Conservation (phyloP, 2,113 vertebrate species). For the Austrofundulus limnaeus region DNA sequence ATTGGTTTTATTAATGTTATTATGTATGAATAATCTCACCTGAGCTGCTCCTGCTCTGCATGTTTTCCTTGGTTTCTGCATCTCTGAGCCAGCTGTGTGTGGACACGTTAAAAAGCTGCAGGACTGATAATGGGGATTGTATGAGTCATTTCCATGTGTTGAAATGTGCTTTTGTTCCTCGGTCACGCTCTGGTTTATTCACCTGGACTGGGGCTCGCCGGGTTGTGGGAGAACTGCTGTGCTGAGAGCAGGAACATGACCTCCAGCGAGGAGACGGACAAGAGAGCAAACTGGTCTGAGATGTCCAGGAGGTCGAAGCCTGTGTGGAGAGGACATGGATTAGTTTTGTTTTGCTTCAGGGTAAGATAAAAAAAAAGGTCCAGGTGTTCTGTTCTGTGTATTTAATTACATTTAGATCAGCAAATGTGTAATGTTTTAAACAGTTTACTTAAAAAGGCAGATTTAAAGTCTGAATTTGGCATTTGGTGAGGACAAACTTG, state of each 20-base stretch:
- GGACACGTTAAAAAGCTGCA: constrained; percentile 65
- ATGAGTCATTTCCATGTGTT: not conserved
- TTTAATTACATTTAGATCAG: no score
- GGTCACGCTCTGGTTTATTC: constrained; percentile 3
- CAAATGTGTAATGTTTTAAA: no score
- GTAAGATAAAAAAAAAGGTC: no score
- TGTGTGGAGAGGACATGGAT: constrained; percentile 52
- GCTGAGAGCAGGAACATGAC: constrained; percentile 88
- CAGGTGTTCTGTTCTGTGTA: no score
- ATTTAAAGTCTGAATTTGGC: no score
- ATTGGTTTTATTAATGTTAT: not conserved
- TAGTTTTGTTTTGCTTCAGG: not conserved
- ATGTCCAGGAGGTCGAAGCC: constrained; percentile 89
- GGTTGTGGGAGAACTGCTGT: constrained; percentile 86
- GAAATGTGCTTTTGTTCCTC: not conserved
- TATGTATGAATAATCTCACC: constrained; percentile 31
- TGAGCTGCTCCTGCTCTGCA: constrained; percentile 60
- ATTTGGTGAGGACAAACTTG: no score
- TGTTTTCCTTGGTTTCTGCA: constrained; percentile 60
- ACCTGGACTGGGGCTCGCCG: constrained; percentile 80
- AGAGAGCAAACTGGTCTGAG: constrained; percentile 86
- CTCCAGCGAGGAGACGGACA: constrained; percentile 88
- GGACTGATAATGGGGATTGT: constrained; percentile 42
- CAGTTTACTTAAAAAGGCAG: no score
- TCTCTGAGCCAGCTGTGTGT: constrained; percentile 68